Conservation (phyloP, 1,140 invertebrate genomes). For the Drosophila asahinai region DNA sequence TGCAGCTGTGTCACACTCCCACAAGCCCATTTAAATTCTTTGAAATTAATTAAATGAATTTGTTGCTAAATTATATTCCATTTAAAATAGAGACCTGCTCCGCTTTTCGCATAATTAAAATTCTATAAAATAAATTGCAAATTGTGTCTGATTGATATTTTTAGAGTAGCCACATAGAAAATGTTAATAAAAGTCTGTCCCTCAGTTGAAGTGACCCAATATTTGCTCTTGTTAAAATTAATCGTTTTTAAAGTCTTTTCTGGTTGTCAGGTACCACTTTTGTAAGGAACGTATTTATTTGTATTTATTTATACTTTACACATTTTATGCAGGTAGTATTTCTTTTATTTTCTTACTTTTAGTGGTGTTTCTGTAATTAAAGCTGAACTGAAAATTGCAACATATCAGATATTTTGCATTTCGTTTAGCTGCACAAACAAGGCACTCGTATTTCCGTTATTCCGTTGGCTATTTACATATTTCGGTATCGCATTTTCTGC, state of each 20-base stretch:
- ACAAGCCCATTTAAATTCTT: not conserved
- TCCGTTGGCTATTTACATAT: not conserved
- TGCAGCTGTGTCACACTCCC: not conserved
- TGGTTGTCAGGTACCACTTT: not conserved
- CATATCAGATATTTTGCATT: conserved; percentile 20
- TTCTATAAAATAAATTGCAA: not conserved
- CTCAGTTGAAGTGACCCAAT: no score
- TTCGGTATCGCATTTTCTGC: conserved; percentile 3
- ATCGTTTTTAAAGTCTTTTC: no score
- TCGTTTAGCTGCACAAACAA: conserved; percentile 29
- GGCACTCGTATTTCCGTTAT: conserved; percentile 15
- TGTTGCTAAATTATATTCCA: not conserved
- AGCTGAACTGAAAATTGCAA: conserved; percentile 12
- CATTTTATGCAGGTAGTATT: not conserved
- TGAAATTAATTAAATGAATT: not conserved
- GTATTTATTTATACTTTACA: not conserved
- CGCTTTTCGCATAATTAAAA: not conserved
- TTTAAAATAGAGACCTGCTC: not conserved
- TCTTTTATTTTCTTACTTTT: conserved; percentile 10
- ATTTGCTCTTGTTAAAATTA: no score
- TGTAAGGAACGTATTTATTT: not conserved
- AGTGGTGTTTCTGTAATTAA: not conserved
- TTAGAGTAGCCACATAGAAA: not conserved
- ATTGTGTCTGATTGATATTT: not conserved
- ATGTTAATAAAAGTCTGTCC: not conserved